Evolutionary conservation across 2,797 vertebrate genomes (phyloP).

Genomic region (Epinephelus awoara): DNA sequence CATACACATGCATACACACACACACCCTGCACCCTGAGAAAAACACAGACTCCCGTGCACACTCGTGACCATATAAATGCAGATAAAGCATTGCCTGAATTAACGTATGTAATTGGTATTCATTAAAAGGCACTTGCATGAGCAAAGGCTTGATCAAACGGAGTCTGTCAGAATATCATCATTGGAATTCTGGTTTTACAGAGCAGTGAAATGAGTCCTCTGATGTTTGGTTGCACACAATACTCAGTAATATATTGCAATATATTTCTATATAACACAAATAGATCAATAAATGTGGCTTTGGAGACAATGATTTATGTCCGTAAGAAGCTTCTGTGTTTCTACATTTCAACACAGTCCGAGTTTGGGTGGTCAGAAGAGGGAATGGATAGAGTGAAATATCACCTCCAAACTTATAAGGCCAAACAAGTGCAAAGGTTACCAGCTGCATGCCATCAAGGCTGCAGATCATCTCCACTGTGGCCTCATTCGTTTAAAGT

Average conservation of each 20-base stretch:
- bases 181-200: background rate
- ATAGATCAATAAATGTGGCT: background rate
- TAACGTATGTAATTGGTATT: constrained; percentile 64
- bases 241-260: background rate
- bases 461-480: background rate
- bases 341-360: background rate
- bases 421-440: background rate
- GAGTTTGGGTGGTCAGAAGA: background rate
- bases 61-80: constrained; percentile 28
- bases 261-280: background rate
- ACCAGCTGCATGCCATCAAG: background rate
- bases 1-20: background rate
- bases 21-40: background rate
- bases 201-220: background rate
- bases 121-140: constrained; percentile 55
- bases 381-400: background rate
- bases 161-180: constrained; percentile 28
- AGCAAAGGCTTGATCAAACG: constrained; percentile 28
- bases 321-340: too few relatives aligned
- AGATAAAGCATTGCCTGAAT: constrained; percentile 60
- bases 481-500: background rate
- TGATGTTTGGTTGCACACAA: background rate
- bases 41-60: background rate
- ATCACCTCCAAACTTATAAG: background rate
- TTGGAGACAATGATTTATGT: background rate